Evolutionary conservation across 2,113 vertebrate species (phyloP).

Genomic region (Pterophyllum scalare): DNA sequence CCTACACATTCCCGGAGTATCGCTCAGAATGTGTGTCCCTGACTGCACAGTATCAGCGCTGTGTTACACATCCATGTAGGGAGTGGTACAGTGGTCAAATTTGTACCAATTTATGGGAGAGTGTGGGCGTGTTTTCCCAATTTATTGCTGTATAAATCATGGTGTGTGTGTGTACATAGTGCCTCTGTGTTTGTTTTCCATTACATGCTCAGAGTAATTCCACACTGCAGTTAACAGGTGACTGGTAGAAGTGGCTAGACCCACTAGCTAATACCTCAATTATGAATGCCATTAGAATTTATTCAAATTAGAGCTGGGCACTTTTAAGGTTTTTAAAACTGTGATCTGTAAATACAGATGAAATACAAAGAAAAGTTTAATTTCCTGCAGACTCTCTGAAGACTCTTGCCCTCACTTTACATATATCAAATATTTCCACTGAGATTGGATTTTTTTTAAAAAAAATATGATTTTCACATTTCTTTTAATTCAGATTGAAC

Average conservation of each 20-base stretch:
- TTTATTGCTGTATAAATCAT: slow-evolving; percentile 40
- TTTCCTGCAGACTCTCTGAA: neutral
- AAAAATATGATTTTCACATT: neutral
- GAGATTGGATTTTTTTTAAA: neutral
- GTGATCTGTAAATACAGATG: neutral
- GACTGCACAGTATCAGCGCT: slow-evolving; percentile 32
- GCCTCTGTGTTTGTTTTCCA: slow-evolving; percentile 30
- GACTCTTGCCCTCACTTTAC: neutral
- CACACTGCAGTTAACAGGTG: neutral
- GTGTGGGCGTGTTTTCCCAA: neutral
- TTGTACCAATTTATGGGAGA: neutral
- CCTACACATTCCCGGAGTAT: slow-evolving; percentile 50
- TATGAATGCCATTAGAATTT: too few species aligned
- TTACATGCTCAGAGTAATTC: neutral
- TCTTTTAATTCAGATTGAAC: neutral
- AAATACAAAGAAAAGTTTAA: neutral
- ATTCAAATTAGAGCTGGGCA: neutral
- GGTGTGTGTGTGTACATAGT: slow-evolving; percentile 11
- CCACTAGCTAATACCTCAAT: neutral
- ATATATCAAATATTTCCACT: neutral
- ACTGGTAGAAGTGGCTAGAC: neutral
- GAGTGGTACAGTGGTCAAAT: neutral
- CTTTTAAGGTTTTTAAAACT: slow-evolving; percentile 1
- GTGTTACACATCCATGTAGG: slow-evolving; percentile 20
- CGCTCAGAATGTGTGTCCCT: slow-evolving; percentile 28